phyloP scores from a whole-genome alignment of 2,113 vertebrate genomes.

The Parus major region DNA sequence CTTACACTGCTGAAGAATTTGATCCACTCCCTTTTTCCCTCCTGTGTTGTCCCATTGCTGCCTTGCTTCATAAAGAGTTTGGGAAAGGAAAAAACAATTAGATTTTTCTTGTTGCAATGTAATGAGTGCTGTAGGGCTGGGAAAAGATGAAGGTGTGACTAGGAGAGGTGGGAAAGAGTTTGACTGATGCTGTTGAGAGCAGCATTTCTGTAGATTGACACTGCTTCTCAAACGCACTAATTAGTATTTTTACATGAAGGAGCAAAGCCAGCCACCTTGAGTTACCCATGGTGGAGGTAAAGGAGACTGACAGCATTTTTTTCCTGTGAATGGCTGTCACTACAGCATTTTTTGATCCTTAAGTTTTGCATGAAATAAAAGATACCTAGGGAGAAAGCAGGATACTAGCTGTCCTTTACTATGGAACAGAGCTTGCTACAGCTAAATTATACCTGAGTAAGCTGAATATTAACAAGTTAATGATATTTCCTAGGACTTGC shows the following conservation, averaged over 20 bases:
- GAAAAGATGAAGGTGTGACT: not conserved
- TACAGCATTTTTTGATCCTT: not conserved
- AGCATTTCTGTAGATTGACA: not conserved
- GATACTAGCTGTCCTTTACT: not conserved
- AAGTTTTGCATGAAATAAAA: not conserved
- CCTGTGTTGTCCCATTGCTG: not conserved
- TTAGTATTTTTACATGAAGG: not conserved
- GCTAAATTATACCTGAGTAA: not conserved
- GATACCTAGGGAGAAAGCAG: not conserved
- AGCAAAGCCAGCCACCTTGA: not conserved
- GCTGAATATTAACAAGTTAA: not conserved
- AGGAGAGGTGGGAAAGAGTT: not conserved
- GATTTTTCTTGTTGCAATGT: not conserved
- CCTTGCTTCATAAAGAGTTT: not conserved
- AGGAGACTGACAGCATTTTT: not conserved
- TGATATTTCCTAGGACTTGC: not conserved
- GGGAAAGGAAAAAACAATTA: not conserved
- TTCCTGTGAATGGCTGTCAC: not conserved
- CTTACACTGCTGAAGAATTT: not conserved
- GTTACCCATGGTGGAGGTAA: not conserved
- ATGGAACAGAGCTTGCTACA: not conserved
- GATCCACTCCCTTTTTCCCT: not conserved
- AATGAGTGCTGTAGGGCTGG: rapidly evolving
- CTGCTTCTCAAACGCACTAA: not conserved
- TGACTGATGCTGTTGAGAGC: not conserved